Conservation (phyloP, 23 tunicate genomes). For the Corella eumyota region DNA sequence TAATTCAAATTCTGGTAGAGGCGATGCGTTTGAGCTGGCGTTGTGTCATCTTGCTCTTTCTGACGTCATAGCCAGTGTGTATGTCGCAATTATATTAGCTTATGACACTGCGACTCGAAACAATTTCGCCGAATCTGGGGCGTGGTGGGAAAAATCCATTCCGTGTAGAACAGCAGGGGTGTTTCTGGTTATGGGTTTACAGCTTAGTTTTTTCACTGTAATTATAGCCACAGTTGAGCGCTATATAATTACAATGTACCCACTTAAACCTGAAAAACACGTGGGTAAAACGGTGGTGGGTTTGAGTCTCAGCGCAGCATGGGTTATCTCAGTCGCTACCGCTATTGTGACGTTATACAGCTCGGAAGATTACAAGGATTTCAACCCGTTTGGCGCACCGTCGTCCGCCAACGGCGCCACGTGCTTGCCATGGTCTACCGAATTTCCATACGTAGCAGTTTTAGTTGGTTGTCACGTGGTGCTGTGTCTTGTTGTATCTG, state of each 20-base stretch:
- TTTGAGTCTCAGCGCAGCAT: slow-evolving; percentile 33
- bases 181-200: slow-evolving; percentile 58
- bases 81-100: slow-evolving; percentile 30
- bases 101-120: slow-evolving; percentile 47
- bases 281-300: slow-evolving; percentile 30
- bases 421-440: slow-evolving; percentile 83
- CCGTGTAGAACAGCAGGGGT: slow-evolving; percentile 63
- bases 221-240: slow-evolving; percentile 70
- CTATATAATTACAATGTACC: slow-evolving; percentile 61
- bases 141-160: slow-evolving; percentile 84
- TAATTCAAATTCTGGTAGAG: not conserved
- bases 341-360: slow-evolving; percentile 65
- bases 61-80: slow-evolving; percentile 44
- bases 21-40: slow-evolving; percentile 40
- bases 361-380: slow-evolving; percentile 14
- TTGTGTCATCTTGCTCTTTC: slow-evolving; percentile 68
- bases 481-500: slow-evolving; percentile 16
- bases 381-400: not conserved
- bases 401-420: slow-evolving; percentile 42
- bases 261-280: slow-evolving; percentile 59
- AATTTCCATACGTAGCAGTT: slow-evolving; percentile 42
- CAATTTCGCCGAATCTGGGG: slow-evolving; percentile 38
- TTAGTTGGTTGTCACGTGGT: slow-evolving; percentile 37
- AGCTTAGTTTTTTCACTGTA: slow-evolving; percentile 55
- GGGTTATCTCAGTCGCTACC: slow-evolving; percentile 55